A percentile compares a stretch with the other conserved stretches of the same genome.
phyloP scores from a whole-genome alignment of 2,888 invertebrate species.

The Oxystoma pomonae region DNA sequence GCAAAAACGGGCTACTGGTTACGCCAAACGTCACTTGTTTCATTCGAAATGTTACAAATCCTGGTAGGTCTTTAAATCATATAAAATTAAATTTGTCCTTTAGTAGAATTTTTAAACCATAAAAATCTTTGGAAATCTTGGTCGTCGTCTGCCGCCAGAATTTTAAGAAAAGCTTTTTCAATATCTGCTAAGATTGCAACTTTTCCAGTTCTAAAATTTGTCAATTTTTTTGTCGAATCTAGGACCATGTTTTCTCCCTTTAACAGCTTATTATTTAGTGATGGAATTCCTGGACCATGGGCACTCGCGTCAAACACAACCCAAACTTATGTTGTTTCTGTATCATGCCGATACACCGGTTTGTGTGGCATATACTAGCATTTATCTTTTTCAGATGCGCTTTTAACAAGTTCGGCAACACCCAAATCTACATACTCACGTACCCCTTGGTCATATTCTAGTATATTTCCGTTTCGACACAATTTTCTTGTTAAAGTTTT shows the following conservation, averaged over 20 bases:
- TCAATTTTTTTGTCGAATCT: background rate
- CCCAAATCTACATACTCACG: conserved; percentile 3
- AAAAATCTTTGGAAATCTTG: conserved; percentile 30
- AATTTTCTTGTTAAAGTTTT: background rate
- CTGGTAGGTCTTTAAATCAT: background rate
- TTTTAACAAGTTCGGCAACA: background rate
- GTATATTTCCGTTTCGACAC: background rate
- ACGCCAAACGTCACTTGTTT: background rate
- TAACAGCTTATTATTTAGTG: conserved; percentile 1
- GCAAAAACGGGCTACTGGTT: background rate
- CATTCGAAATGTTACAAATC: background rate
- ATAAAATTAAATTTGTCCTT: background rate
- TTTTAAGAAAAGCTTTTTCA: conserved; percentile 35
- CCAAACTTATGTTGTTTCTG: conserved; percentile 5
- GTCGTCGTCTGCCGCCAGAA: conserved; percentile 26
- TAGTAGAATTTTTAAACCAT: conserved; percentile 22
- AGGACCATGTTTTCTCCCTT: conserved; percentile 5
- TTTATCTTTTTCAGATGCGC: background rate
- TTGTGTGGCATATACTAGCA: conserved; percentile 1
- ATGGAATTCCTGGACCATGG: conserved; percentile 6
- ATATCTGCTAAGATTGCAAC: conserved; percentile 27
- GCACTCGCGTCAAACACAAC: conserved; percentile 4
- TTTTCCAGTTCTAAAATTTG: conserved; percentile 18
- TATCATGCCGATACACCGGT: conserved; percentile 3
- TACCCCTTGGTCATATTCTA: background rate